A percentile compares a stretch with the other conserved stretches of the same genome.
Conservation (phyloP, 1,140 invertebrate species). For the Pinna nobilis region DNA sequence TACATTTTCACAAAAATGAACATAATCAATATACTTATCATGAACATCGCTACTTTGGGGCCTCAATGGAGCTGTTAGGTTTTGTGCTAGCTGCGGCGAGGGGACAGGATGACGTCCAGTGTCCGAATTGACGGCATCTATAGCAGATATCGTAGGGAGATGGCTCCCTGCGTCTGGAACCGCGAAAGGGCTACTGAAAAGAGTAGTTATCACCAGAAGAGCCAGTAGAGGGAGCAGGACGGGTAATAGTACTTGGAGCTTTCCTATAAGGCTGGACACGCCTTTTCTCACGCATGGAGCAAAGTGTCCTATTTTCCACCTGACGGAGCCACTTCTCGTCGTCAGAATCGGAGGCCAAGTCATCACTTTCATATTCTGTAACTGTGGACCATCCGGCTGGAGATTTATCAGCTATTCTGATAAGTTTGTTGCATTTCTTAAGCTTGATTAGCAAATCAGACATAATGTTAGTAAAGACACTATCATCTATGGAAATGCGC, state of each 20-base stretch:
- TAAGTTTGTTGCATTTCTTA: constrained; percentile 17
- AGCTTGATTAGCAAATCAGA: neutral
- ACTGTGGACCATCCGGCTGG: constrained; percentile 20
- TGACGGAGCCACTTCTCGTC: constrained; percentile 16
- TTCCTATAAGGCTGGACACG: constrained; percentile 5
- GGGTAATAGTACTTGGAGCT: neutral
- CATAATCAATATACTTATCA: neutral
- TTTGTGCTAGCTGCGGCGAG: neutral
- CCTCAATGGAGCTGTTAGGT: neutral
- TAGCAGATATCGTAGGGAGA: constrained; percentile 6
- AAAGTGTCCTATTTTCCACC: constrained; percentile 15
- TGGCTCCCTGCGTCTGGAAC: neutral
- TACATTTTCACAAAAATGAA: neutral
- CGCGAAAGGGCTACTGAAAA: too few relatives aligned
- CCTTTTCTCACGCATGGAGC: neutral
- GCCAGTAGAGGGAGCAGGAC: neutral
- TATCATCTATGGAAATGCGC: neutral
- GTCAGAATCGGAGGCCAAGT: constrained; percentile 26
- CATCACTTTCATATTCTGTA: constrained; percentile 2
- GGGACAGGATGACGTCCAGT: constrained; percentile 1
- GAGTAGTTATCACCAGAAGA: neutral
- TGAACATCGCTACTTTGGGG: neutral
- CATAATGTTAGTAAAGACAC: neutral
- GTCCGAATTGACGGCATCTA: neutral
- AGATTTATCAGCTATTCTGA: constrained; percentile 23